Base-by-base conservation (phyloP, 2,113 vertebrate species). In the Talpa occidentalis region DNA sequence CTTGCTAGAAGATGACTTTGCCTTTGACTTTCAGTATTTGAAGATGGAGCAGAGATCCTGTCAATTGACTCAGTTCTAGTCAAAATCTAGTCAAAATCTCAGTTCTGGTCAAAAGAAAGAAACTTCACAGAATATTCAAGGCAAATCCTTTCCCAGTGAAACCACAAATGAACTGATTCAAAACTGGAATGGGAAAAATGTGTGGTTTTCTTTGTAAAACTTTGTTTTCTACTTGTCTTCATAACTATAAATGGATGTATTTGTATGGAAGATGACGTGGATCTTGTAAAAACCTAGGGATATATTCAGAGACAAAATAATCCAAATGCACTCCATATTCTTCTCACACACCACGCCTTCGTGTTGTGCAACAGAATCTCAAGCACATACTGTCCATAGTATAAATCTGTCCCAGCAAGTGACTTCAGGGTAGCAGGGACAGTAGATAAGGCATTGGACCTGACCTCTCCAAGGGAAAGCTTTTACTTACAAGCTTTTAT, bases 141-240 rank as follows among this genome's bases (percentile, higher is more conserved):
- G 10, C 67, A 30, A 60, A 28, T 60, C 6, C 49, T 28, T n/a
- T 67, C 42, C 87, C 44, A 52, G 52, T 30, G 73, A 93, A 94
- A 80, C 79, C 86, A 81, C 91, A 89, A 32, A 56, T 30, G 47
- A 76, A 37, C 21, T 10, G 12, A 74, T 42, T 80, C 62, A 80
- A 69, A 91, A 62, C 44, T 84, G 30, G 81, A 76, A 22, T 62
- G 80, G 66, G 73, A 74, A 87, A 84, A 93, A 40, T 8, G 0
- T 92, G 59, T 82, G 83, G 28, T 97, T 93, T 94, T 92, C 91
- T 88, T 83, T 74, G 79, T 77, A 83, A 83, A 92, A 32, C 10
- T 78, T 93, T 40, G 19, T 83, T 73, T 94, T 92, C 79, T 88
- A 21, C 59, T 86, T 88, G 74, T 91, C 80, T 94, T 89, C 72